Base-by-base conservation (phyloP, 2,888 invertebrate genomes). In the Euclidia mi region DNA sequence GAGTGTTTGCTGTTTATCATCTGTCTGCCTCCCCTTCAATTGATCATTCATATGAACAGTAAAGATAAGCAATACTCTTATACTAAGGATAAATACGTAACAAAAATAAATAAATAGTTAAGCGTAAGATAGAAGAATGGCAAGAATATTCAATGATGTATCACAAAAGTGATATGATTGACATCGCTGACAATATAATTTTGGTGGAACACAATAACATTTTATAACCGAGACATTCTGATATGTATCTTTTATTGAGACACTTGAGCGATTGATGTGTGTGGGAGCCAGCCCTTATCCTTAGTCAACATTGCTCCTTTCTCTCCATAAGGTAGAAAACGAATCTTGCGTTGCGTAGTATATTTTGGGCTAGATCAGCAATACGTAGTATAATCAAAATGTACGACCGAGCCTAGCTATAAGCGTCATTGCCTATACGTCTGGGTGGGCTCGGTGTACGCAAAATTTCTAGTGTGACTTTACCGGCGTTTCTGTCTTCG, bases 1-100 rank as follows among this genome's bases (percentile, higher is more conserved):
- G 34, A 35, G 25, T 42, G 32, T 48, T 10, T 28, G 34, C 6
- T 35, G 42, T 32, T 42, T 49, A 32, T 40, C 25, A 49, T 49
- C 42, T 17, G 42, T 15, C 32, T 49, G 17, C 17, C 15, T 31
- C 32, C 41, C 7, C n/a, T n/a, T n/a, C n/a, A n/a, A n/a, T n/a
- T n/a, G n/a, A n/a, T 15, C n/a, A 29, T 40, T 31, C 20, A 31
- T 18, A n/a, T n/a, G 20, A 41, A 12, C n/a, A 14, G n/a, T 10
- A 18, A 31, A 31, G 31, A 14, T 12, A 31, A 31, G 31, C 1
- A 14, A 20, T 25, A 25, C 7, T 25, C 29, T 34, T 32, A 28
- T 25, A 41, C 28, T 28, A 14, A 12, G 2, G 35, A 15, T 11
- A 3, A 49, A n/a, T n/a, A 37, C 12, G n/a, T n/a, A 35, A 34